phyloP scores from a whole-genome alignment of 2,888 invertebrate species.

The Metalampra italica region DNA sequence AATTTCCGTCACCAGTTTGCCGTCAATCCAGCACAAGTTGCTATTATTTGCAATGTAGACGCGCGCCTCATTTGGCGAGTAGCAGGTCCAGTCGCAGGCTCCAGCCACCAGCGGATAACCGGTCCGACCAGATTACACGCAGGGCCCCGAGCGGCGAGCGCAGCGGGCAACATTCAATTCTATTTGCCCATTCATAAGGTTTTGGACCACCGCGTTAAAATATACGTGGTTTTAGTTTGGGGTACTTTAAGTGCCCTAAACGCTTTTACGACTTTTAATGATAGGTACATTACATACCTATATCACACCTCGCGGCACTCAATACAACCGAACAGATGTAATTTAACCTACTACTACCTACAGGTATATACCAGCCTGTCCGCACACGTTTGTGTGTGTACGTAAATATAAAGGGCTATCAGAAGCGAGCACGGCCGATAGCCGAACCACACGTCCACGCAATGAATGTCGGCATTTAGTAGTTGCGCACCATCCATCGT shows the following conservation, averaged over 20 bases:
- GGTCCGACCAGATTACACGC: conserved; percentile 68
- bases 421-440: no score
- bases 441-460: no score
- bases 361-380: no score
- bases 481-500: no score
- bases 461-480: no score
- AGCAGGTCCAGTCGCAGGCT: conserved; percentile 70
- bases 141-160: conserved; percentile 38
- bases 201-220: conserved; percentile 23
- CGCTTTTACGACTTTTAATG: not conserved
- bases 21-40: conserved; percentile 33
- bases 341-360: no score
- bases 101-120: conserved; percentile 61
- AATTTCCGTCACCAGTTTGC: conserved; percentile 13
- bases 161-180: conserved; percentile 39
- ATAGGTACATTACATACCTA: no score
- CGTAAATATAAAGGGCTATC: no score
- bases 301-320: no score
- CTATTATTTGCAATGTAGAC: conserved; percentile 57
- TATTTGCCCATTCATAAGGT: conserved; percentile 34
- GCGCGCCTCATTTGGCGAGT: conserved; percentile 67
- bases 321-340: no score
- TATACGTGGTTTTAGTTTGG: conserved; percentile 30
- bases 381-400: no score
- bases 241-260: not conserved